Evolutionary conservation across 2,113 vertebrate genomes (phyloP).

Genomic region (Ammodytes marinus): DNA sequence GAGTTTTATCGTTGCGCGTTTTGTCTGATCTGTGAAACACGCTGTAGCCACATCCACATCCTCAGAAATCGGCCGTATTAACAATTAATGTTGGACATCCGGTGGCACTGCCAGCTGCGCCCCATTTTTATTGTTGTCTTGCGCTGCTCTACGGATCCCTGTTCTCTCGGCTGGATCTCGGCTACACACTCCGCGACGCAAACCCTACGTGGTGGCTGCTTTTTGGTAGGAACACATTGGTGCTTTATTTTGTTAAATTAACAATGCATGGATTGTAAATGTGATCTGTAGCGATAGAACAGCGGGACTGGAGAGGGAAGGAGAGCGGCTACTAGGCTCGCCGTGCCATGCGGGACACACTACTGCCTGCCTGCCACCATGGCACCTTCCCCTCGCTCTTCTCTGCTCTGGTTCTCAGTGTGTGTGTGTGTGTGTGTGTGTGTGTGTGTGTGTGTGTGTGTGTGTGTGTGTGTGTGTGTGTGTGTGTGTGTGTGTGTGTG

Average conservation of each 20-base stretch:
- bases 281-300: not conserved
- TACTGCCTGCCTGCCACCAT: slow-evolving; percentile 63
- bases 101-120: slow-evolving; percentile 83
- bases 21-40: no score
- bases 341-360: slow-evolving; percentile 73
- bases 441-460: no score
- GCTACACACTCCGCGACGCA: slow-evolving; percentile 53
- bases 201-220: not conserved
- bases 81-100: slow-evolving; percentile 82
- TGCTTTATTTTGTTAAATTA: not conserved
- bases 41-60: slow-evolving; percentile 47
- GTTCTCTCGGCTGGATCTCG: slow-evolving; percentile 66
- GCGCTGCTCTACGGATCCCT: slow-evolving; percentile 58
- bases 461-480: no score
- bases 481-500: not conserved
- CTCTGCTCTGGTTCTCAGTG: slow-evolving; percentile 25
- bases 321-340: slow-evolving; percentile 20
- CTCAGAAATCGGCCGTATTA: slow-evolving; percentile 63
- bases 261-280: not conserved
- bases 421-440: no score
- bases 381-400: slow-evolving; percentile 49
- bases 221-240: slow-evolving; percentile 35
- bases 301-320: slow-evolving; percentile 10
- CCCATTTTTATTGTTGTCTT: slow-evolving; percentile 79
- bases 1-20: no score